These are phyloP conservation scores for Triops longicaudatus DNA, from an alignment of 1,140 invertebrate genomes.

Conservation along the genomic window DNA sequence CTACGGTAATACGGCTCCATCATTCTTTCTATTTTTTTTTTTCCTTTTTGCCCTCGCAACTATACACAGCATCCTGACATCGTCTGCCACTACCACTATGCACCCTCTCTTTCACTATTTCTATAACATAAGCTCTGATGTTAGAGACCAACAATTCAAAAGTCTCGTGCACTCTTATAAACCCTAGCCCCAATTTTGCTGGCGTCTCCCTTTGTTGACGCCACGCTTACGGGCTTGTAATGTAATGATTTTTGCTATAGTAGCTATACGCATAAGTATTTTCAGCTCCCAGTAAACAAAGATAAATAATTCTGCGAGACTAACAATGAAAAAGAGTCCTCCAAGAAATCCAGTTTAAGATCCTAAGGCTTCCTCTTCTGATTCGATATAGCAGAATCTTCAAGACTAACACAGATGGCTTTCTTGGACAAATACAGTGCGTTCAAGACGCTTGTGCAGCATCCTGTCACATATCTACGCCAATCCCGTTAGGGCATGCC, in stretches of 20 bases:
- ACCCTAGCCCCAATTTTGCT: neutral
- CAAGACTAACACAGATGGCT: neutral
- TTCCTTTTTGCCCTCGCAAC: neutral
- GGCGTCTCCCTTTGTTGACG: neutral
- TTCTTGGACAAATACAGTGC: neutral
- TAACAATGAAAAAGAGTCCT: too few species aligned
- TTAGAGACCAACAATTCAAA: neutral
- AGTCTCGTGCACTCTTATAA: slow-evolving; percentile 6
- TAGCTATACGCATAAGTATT: too few species aligned
- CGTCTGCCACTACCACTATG: slow-evolving; percentile 14
- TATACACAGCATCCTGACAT: slow-evolving; percentile 11
- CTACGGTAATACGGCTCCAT: neutral
- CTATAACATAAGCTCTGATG: slow-evolving; percentile 7
- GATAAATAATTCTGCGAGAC: too few species aligned
- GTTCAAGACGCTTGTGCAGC: neutral
- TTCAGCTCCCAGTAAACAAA: too few species aligned
- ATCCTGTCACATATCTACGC: neutral
- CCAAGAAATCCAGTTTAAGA: neutral
- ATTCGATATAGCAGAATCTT: neutral
- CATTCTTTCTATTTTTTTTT: slow-evolving; percentile 1
- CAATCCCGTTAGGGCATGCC: neutral
- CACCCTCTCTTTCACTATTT: slow-evolving; percentile 4
- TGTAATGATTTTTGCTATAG: too few species aligned
- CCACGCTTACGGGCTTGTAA: too few species aligned
- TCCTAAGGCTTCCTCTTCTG: neutral